Base-by-base conservation (phyloP, 2,888 invertebrate genomes). In the Drosophila multiciliata region DNA sequence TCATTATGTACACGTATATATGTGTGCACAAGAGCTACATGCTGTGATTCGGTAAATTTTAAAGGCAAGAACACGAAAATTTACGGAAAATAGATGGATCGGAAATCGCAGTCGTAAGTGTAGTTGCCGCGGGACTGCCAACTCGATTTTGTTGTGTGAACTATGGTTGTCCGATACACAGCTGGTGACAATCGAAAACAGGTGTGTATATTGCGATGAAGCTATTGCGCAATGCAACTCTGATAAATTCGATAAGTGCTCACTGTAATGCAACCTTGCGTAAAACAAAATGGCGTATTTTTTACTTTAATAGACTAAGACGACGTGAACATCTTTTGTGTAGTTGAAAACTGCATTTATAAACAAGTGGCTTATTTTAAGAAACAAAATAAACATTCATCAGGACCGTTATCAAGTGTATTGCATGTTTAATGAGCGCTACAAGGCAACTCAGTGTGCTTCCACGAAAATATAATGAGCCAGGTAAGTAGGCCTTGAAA, bases 391-490 rank as follows among this genome's bases (percentile, higher is more conserved):
- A 83, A 83, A 83, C 75, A 88, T 88, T 86, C 50, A 50, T 62
- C 57, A 72, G 55, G 72, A 73, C 58, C 66, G 73, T 78, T 70
- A 74, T 73, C 73, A 78, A 88, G 88, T 82, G 82, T 80, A 87
- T 87, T 90, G 82, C 79, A 87, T 91, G 89, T 91, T 92, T 92
- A 91, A 92, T 92, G 92, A 90, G 87, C 91, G 90, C 91, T 85
- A 83, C 69, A 91, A 90, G 83, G 89, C 91, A 91, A 91, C 89
- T 80, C 50, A 75, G 78, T 83, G 87, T 91, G 83, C 87, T 87
- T 87, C 87, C 77, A 90, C 89, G 87, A 91, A 91, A 89, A 91
- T 92, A 93, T 91, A 91, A 93, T 93, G 93, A 93, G 90, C 91
- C 92, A 93, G 93, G 93, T 93, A 91, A 92, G 86, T 88, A 82